Base-by-base conservation (phyloP, 2,113 vertebrate genomes). In the Myrmecophaga tridactyla region DNA sequence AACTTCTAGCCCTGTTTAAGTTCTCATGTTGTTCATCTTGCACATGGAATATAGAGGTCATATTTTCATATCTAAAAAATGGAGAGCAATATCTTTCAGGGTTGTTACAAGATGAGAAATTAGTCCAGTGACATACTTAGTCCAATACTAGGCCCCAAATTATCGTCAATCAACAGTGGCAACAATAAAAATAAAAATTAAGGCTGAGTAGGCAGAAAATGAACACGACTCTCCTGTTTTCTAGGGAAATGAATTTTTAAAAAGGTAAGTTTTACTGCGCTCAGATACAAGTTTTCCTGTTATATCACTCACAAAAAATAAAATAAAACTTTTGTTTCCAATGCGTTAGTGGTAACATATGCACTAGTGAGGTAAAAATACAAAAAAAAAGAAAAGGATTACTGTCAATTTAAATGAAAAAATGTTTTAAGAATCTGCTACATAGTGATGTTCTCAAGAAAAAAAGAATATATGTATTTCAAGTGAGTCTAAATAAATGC, bases 211-310 rank as follows among this genome's bases (percentile, higher is more conserved):
- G 83, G 31, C 5, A 56, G 86, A n/a, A 86, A 7, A 11, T 51
- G n/a, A 86, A 25, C 39, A 34, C 21, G 7, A 14, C 73, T 92
- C 31, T 65, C 6, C 36, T 86, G 11, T 56, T 86, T 89, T 82
- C 67, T 39, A 82, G 20, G 36, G 46, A 76, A 72, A 12, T 86
- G 48, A 46, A 70, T 63, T 90, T 94, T 87, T 90, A 97, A 89
- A 58, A 39, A 58, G 23, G 76, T 60, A 15, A 88, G 43, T 82
- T 97, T 46, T 67, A 60, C 5, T 65, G 56, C 34, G 21, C 18
- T 88, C 70, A 81, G 65, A 90, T 75, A 90, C n/a, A 72, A 80
- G 7, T 12, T 41, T 87, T 93, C 48, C 60, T 86, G 10, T 88
- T 87, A 84, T 7, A 63, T 63, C 72, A 23, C 21, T 75, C 53